Conservation (phyloP, 2,797 vertebrate genomes). For the Podargus strigoides region DNA sequence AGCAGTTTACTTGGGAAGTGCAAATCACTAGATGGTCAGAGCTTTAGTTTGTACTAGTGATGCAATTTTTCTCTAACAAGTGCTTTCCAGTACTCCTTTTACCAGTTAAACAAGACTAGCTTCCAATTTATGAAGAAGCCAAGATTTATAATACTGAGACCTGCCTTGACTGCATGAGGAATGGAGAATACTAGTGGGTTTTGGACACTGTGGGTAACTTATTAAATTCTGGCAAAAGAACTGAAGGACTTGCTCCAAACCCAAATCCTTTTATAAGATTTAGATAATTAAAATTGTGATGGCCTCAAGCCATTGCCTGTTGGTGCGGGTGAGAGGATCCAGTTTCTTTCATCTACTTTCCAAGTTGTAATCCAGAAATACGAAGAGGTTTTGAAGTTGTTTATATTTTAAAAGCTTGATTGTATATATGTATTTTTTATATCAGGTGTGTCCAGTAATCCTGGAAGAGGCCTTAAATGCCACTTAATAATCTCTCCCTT, state of each 20-base stretch:
- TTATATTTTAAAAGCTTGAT: slow-evolving; percentile 1
- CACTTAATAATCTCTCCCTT: not conserved
- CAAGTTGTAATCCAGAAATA: not conserved
- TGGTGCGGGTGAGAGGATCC: not conserved
- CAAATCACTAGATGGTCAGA: slow-evolving; percentile 23
- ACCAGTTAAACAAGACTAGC: not conserved
- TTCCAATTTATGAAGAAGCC: not conserved
- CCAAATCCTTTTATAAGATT: not conserved
- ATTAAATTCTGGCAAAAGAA: not conserved
- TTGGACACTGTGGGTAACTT: not conserved
- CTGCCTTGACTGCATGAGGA: not conserved
- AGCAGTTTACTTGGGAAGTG: slow-evolving; percentile 57
- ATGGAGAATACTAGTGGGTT: not conserved
- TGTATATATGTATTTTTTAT: slow-evolving; percentile 35
- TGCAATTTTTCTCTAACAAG: not conserved
- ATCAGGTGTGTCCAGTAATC: not conserved
- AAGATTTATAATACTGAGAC: not conserved
- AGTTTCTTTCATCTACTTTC: not conserved
- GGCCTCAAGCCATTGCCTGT: not conserved
- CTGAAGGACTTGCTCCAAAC: not conserved
- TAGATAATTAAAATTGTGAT: not conserved
- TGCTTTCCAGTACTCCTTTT: slow-evolving; percentile 1
- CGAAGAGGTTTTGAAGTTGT: not conserved
- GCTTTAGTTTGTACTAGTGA: slow-evolving; percentile 45
- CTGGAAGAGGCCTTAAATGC: slow-evolving; percentile 19